Evolutionary conservation across 2,888 invertebrate genomes (phyloP).

Genomic region (Argyresthia goedartella): DNA sequence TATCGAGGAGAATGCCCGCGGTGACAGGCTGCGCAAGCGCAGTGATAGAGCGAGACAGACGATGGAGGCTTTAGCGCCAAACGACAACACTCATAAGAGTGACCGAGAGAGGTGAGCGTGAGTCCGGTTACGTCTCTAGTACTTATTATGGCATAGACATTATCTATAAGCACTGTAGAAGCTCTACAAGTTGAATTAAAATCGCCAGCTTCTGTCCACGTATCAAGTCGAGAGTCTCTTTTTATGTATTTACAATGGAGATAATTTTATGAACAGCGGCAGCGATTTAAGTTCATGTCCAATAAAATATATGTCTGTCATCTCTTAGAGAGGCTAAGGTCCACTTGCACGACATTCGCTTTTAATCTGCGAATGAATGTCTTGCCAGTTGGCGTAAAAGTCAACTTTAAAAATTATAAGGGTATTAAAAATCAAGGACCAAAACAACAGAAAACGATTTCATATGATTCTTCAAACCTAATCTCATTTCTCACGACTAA

Average conservation of each 20-base stretch:
- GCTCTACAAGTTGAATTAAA: conserved; percentile 33
- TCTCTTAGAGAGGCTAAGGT: no score
- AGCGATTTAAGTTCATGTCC: no score
- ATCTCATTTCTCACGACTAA: not conserved
- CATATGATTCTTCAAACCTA: not conserved
- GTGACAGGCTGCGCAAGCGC: conserved; percentile 52
- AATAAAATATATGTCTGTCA: no score
- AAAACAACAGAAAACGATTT: no score
- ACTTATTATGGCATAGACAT: conserved; percentile 40
- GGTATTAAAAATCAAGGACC: no score
- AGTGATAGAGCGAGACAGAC: conserved; percentile 42
- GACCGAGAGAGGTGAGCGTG: conserved; percentile 52
- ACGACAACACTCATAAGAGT: conserved; percentile 20
- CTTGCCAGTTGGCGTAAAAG: no score
- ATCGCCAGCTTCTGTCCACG: conserved; percentile 13
- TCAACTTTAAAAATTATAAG: no score
- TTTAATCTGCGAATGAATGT: no score
- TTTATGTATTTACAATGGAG: no score
- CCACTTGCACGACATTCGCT: no score
- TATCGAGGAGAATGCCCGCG: conserved; percentile 31
- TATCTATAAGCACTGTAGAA: conserved; percentile 33
- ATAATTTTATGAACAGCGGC: no score
- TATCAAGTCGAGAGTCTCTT: not conserved
- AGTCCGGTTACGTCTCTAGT: conserved; percentile 57
- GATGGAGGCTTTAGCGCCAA: conserved; percentile 51